Conservation (phyloP, 2,888 invertebrate species). For the Zygogramma bicolorata region DNA sequence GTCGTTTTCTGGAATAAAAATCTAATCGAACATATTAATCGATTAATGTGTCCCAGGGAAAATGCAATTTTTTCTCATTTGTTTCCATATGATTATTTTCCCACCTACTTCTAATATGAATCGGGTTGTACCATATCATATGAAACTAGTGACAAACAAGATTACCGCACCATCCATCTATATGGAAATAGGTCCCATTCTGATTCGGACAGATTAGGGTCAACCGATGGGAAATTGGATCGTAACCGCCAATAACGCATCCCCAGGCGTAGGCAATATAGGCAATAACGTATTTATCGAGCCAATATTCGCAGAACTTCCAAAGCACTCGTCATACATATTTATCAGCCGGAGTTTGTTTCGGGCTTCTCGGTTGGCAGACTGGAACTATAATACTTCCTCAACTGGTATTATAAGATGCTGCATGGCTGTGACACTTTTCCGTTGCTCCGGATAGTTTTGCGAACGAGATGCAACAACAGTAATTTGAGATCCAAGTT, state of each 20-base stretch:
- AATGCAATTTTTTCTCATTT: too few relatives aligned
- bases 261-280: not conserved
- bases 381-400: not conserved
- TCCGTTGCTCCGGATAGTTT: not conserved
- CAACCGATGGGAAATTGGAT: not conserved
- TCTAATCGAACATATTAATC: too few relatives aligned
- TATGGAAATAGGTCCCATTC: too few relatives aligned
- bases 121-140: too few relatives aligned
- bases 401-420: not conserved
- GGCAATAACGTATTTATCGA: not conserved
- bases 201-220: constrained; percentile 43
- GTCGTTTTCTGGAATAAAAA: too few relatives aligned
- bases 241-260: not conserved
- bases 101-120: too few relatives aligned
- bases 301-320: not conserved
- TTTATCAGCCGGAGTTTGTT: not conserved
- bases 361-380: not conserved
- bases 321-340: not conserved
- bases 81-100: too few relatives aligned
- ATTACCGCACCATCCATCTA: too few relatives aligned
- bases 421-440: not conserved
- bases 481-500: not conserved
- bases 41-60: too few relatives aligned
- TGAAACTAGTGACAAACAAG: too few relatives aligned
- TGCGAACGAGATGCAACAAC: not conserved